Conservation (phyloP, 2,797 vertebrate genomes). For the Merluccius polli region DNA sequence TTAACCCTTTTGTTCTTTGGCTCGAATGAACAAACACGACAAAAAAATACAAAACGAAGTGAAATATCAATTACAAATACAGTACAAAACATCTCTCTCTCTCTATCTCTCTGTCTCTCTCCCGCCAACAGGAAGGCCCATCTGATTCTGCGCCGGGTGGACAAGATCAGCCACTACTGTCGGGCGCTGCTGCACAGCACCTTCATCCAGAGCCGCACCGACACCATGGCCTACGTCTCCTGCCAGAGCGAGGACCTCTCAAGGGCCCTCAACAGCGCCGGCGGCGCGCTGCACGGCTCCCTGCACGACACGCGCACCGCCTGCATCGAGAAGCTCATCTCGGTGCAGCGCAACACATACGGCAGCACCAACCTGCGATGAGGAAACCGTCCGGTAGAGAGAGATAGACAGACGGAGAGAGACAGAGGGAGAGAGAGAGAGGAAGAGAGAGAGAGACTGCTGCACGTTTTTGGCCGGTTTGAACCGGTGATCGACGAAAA, state of each 20-base stretch:
- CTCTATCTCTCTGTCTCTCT: too few relatives aligned
- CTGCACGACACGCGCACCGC: constrained; percentile 87
- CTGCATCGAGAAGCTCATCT: constrained; percentile 92
- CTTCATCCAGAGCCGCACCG: constrained; percentile 95
- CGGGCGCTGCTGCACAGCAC: constrained; percentile 85
- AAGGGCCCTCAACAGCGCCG: constrained; percentile 74
- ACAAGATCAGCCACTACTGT: constrained; percentile 85
- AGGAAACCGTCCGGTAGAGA: constrained; percentile 48
- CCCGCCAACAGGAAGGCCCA: constrained; percentile 84
- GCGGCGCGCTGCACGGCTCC: constrained; percentile 78
- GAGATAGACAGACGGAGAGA: neutral
- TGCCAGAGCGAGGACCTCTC: constrained; percentile 83
- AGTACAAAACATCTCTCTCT: too few relatives aligned
- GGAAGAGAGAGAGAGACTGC: too few relatives aligned
- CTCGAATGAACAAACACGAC: too few relatives aligned
- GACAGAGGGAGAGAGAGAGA: too few relatives aligned
- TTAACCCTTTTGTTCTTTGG: too few relatives aligned
- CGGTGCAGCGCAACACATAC: constrained; percentile 92
- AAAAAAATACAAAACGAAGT: too few relatives aligned
- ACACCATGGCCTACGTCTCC: constrained; percentile 88
- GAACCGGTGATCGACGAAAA: too few relatives aligned
- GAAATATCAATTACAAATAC: too few relatives aligned
- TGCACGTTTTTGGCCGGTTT: too few relatives aligned
- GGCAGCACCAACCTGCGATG: constrained; percentile 94
- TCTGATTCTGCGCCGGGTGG: constrained; percentile 87